Evolutionary conservation across 2,113 vertebrate species (phyloP), one percentile per base, ranked within the genome.

Genomic region (Tenebrosternarchus preto): DNA sequence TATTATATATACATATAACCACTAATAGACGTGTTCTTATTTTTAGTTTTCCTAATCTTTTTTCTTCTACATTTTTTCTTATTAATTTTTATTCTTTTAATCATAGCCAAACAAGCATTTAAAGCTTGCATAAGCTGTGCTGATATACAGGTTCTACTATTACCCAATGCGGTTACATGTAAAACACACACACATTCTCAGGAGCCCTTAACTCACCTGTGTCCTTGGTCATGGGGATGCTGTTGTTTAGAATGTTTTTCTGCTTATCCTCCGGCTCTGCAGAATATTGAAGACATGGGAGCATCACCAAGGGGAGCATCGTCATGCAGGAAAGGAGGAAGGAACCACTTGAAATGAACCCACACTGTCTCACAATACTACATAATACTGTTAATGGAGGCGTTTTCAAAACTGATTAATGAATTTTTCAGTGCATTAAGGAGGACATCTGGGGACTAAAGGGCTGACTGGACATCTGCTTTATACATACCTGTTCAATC

Each of bases 331-430:
- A 31, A 24, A 66, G 5, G 60, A 57, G 74, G 15, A 59, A 31
- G 46, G 29, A 50, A 15, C 43, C 43, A 9, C 1, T 50, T 50
- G 46, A 36, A 68, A 56, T 36, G 1, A 75, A 19, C 1, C 43
- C 43, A 12, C 15, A 12, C 43, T 15, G 43, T 15, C 2, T 9
- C 43, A 50, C 43, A 50, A 50, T 50, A 50, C 12, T 50, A 50
- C 43, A 50, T 12, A 79, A 67, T 69, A 67, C 43, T 25, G 72
- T 64, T 31, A 63, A 77, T 69, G 27, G 27, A 50, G 55, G 17
- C 29, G 22, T 67, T 84, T 50, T 84, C 76, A 69, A 27, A 53
- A 64, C 81, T 92, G 90, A 92, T 92, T 91, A 89, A 84, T 88
- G 86, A 84, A 82, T 82, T 84, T 74, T 73, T 83, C 86, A 87